A percentile compares a stretch with the other conserved stretches of the same genome.
Evolutionary conservation across 2,888 invertebrate genomes (phyloP).

Genomic region (Drosophila diplacantha): DNA sequence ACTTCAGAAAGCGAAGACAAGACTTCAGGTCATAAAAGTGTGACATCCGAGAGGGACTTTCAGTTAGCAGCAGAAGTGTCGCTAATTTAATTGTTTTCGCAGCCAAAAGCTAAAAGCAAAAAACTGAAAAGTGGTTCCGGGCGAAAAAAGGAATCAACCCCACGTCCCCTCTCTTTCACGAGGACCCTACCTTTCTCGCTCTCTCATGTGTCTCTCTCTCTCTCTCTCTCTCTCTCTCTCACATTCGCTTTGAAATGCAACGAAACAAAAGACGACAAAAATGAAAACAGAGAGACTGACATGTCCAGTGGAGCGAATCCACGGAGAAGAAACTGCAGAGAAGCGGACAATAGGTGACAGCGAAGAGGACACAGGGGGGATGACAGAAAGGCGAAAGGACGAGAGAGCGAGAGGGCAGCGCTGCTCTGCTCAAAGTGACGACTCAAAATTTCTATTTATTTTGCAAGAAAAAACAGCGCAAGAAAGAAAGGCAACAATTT

Average conservation of each 20-base stretch:
- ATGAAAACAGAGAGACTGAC: slow-evolving; percentile 33
- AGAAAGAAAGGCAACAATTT: slow-evolving; percentile 53
- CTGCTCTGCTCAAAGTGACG: slow-evolving; percentile 50
- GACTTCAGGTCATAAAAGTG: slow-evolving; percentile 12
- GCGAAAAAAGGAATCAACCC: slow-evolving; percentile 33
- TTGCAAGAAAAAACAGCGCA: slow-evolving; percentile 40
- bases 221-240: slow-evolving; percentile 5
- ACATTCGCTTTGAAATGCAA: slow-evolving; percentile 10
- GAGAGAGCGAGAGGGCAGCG: slow-evolving; percentile 16
- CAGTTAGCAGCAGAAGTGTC: slow-evolving; percentile 1
- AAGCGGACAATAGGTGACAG: slow-evolving; percentile 38
- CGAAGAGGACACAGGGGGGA: not conserved
- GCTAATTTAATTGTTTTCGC: slow-evolving; percentile 40
- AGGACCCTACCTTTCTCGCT: not conserved
- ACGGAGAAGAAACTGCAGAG: slow-evolving; percentile 34
- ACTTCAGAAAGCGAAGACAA: not conserved
- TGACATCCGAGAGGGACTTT: slow-evolving; percentile 8
- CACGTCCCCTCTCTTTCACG: slow-evolving; percentile 5
- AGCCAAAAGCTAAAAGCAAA: slow-evolving; percentile 15
- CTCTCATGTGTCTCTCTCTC: not conserved
- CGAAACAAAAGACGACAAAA: slow-evolving; percentile 29
- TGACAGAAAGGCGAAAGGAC: slow-evolving; percentile 1
- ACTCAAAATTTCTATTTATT: slow-evolving; percentile 55
- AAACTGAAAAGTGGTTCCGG: slow-evolving; percentile 23
- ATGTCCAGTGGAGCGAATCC: slow-evolving; percentile 39